Evolutionary conservation across 1,140 invertebrate genomes (phyloP), one percentile per base, ranked within the genome.

Genomic region (Dinothrombium tinctorium): DNA sequence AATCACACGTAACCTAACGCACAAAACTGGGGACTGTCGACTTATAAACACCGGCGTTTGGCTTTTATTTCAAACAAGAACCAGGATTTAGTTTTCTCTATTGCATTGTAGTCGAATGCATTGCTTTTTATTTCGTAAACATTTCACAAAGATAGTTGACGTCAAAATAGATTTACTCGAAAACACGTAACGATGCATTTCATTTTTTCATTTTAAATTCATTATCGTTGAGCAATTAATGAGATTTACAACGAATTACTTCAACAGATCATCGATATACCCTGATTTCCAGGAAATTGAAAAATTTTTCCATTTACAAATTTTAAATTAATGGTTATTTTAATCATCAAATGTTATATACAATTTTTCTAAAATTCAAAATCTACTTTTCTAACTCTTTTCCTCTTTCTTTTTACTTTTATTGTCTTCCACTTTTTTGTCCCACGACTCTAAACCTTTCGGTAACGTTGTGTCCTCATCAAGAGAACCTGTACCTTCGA

Each of bases 401-500:
- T 9, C n/a, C n/a, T n/a, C n/a, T n/a, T n/a, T n/a, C n/a, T n/a
- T n/a, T n/a, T n/a, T n/a, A n/a, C n/a, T n/a, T n/a, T n/a, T n/a
- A n/a, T n/a, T n/a, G n/a, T n/a, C n/a, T n/a, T n/a, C n/a, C n/a
- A n/a, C n/a, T n/a, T n/a, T n/a, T n/a, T n/a, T n/a, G n/a, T n/a
- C n/a, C n/a, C n/a, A n/a, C n/a, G n/a, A n/a, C 20, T 36, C 17
- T 36, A 36, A 21, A 37, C 94, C 94, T 64, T 94, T 79, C 0
- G 94, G 94, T 47, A 99, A 64, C 0, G 69, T 63, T 0, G 89
- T 95, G 52, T 98, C 82, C 59, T 98, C 92, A 51, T 96, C 90
- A 49, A 94, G 74, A 0, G 86, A 92, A 14, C 92, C 92, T 11
- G 94, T 99, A 1, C 90, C 92, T 62, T 89, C 89, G 1, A 99